phyloP scores from a whole-genome alignment of 1,140 invertebrate genomes.

The Periplaneta americana region DNA sequence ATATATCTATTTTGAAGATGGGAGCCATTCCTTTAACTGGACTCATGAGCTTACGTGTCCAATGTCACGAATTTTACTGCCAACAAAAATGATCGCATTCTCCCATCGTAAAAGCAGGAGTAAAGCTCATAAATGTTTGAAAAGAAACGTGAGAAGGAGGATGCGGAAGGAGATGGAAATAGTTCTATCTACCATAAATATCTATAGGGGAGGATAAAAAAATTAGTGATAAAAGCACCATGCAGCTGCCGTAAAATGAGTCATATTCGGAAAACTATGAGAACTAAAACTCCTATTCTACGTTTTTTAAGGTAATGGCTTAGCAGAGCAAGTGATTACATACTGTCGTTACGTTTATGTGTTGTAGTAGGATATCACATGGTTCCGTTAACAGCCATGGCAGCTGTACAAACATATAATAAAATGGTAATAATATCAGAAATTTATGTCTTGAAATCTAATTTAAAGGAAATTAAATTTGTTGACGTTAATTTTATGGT shows the following conservation, averaged over 20 bases:
- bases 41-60: background rate
- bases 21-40: background rate
- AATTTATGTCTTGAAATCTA: too few species aligned
- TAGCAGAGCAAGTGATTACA: background rate
- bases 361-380: too few species aligned
- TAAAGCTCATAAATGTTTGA: background rate
- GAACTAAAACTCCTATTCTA: background rate
- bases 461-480: too few species aligned
- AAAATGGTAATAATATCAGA: too few species aligned
- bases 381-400: too few species aligned
- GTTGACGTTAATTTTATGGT: too few species aligned
- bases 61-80: background rate
- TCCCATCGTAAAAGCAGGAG: background rate
- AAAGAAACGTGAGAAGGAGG: background rate
- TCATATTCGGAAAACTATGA: background rate
- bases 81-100: background rate
- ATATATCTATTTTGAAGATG: background rate
- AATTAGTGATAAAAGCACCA: background rate
- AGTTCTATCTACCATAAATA: background rate
- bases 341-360: too few species aligned
- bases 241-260: background rate
- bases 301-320: background rate
- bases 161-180: too few species aligned
- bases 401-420: too few species aligned
- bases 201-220: background rate